Evolutionary conservation across 92 coral and sea anemone genomes (phyloP), one percentile per base, ranked within the genome.

Genomic region (Siderastrea siderea): DNA sequence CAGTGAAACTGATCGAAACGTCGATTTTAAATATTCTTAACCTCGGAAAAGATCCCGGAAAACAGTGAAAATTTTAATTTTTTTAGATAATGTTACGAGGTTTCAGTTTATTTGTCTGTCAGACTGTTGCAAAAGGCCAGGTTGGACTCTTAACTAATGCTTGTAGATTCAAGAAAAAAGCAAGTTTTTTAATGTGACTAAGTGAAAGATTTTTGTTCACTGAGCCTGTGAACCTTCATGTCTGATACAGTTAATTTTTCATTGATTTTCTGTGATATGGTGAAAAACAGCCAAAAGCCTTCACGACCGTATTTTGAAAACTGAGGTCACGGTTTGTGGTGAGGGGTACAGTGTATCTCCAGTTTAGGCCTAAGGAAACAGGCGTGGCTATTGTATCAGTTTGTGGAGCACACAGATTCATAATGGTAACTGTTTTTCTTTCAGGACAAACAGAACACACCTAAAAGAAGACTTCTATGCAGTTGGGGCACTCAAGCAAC

Each of bases 401-500:
- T 48, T 52, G 67, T 76, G 54, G 46, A n/a, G 64, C 15, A n/a
- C 82, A 58, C 64, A 77, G 52, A 77, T 77, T 77, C 64, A 58
- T 77, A 54, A 49, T 57, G 19, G 19, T 79, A 61, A 43, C 38
- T 62, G 5, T 47, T 45, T 54, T 17, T 72, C 78, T 71, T 87
- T 58, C 43, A 87, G 90, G 64, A 79, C 80, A 53, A 87, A 87
- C 85, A 87, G 80, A 80, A 79, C 85, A 47, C 90, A 79, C 52
- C 86, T 87, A 47, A 87, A 87, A 71, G 73, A 87, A 7, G 85
- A 87, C 14, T 79, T 79, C 72, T 87, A 79, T 79, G 86, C 86
- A 51, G 77, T 87, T 61, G 86, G 90, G 71, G 90, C 90, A 71
- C 45, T 87, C 14, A 79, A 71, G 86, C 71, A 72, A 71, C 86